A percentile compares a stretch with the other conserved stretches of the same genome.
phyloP scores from a whole-genome alignment of 2,888 invertebrate species.

The Lagria hirta region DNA sequence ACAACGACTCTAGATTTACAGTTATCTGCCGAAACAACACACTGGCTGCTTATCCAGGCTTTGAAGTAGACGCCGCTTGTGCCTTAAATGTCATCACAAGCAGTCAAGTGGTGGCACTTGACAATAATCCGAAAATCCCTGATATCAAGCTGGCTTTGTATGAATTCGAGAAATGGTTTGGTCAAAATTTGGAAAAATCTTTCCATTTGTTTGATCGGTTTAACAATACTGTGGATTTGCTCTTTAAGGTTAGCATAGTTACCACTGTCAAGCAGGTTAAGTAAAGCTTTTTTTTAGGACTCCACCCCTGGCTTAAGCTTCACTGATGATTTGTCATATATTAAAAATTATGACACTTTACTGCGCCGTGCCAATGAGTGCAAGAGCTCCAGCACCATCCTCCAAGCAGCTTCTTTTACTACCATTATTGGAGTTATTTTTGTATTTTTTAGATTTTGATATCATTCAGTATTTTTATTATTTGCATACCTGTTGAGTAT shows the following conservation, averaged over 20 bases:
- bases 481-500: no score
- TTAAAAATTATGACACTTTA: slow-evolving; percentile 3
- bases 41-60: slow-evolving; percentile 56
- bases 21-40: slow-evolving; percentile 65
- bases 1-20: slow-evolving; percentile 39
- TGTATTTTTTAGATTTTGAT: no score
- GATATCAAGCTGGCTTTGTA: slow-evolving; percentile 41
- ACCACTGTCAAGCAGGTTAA: no score
- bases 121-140: slow-evolving; percentile 41
- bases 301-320: slow-evolving; percentile 9
- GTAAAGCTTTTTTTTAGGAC: no score
- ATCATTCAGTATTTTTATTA: no score
- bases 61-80: slow-evolving; percentile 58
- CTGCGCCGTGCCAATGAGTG: neutral
- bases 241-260: slow-evolving; percentile 68
- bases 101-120: slow-evolving; percentile 61
- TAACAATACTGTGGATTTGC: slow-evolving; percentile 56
- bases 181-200: slow-evolving; percentile 52
- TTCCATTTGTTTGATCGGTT: slow-evolving; percentile 63
- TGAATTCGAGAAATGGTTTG: slow-evolving; percentile 45
- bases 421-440: no score
- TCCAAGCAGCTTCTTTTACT: no score
- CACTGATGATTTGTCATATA: neutral
- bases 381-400: no score
- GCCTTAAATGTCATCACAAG: slow-evolving; percentile 62